Conservation (phyloP, 64 coral and sea anemone species). For the Platygyra sinensis region DNA sequence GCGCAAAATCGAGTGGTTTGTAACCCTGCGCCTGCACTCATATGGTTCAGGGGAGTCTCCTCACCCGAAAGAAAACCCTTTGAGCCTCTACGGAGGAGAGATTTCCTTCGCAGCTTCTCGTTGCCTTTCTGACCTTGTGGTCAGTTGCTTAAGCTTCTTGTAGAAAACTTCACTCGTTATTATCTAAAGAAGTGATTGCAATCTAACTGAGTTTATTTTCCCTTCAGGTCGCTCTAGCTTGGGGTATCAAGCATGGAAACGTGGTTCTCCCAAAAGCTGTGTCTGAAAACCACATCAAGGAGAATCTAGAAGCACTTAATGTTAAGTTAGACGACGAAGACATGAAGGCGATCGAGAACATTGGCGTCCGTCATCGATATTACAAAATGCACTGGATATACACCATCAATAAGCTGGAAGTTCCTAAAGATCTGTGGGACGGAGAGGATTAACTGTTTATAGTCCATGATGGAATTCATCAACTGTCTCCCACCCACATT, state of each 20-base stretch:
- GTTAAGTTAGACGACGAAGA: slow-evolving; percentile 59
- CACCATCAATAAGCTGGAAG: not conserved
- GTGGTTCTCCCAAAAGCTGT: slow-evolving; percentile 70
- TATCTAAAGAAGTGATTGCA: too few relatives aligned
- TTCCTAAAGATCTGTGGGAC: slow-evolving; percentile 27
- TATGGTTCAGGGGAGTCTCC: too few relatives aligned
- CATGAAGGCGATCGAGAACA: slow-evolving; percentile 57
- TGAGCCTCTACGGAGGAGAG: too few relatives aligned
- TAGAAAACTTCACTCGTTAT: too few relatives aligned
- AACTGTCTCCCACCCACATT: too few relatives aligned
- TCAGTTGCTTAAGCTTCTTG: too few relatives aligned
- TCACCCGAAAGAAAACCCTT: too few relatives aligned
- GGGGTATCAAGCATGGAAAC: slow-evolving; percentile 54
- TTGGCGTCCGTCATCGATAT: slow-evolving; percentile 37
- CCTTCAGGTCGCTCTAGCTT: slow-evolving; percentile 41
- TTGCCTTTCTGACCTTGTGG: too few relatives aligned
- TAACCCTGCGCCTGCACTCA: too few relatives aligned
- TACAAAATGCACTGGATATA: slow-evolving; percentile 16
- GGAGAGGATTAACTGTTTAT: slow-evolving; percentile 6
- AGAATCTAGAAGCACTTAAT: slow-evolving; percentile 49
- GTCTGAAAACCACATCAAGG: slow-evolving; percentile 57
- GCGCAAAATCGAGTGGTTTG: too few relatives aligned
- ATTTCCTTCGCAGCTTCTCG: too few relatives aligned
- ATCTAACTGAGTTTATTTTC: not conserved
- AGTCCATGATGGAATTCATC: too few relatives aligned